phyloP scores from a whole-genome alignment of 92 coral and sea anemone species.

The Pocillopora grandis region DNA sequence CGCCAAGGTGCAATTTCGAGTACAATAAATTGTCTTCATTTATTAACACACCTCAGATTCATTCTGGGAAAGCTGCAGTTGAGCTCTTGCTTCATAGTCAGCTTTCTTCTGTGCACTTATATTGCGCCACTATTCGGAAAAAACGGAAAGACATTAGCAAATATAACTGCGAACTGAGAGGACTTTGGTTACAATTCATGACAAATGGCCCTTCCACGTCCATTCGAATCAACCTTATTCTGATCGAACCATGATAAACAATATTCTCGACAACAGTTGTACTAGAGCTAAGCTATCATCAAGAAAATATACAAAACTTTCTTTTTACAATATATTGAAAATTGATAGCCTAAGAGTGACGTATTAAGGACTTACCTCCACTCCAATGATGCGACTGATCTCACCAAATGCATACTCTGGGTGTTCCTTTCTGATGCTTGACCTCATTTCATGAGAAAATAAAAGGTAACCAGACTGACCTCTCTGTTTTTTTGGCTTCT shows the following conservation, averaged over 20 bases:
- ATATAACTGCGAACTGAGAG: too few species aligned
- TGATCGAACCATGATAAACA: too few species aligned
- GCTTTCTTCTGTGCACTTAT: constrained; percentile 81
- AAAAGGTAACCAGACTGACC: constrained; percentile 94
- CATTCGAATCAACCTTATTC: background rate
- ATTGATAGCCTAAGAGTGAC: too few species aligned
- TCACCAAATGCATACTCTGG: constrained; percentile 99
- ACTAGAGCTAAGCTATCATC: background rate
- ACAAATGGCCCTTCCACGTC: background rate
- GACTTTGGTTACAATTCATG: background rate
- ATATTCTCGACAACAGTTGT: too few species aligned
- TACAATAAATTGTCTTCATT: background rate
- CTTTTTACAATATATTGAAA: too few species aligned
- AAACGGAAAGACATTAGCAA: background rate
- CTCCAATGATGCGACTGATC: constrained; percentile 93
- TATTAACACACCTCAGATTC: constrained; percentile 64
- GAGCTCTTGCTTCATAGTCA: constrained; percentile 90
- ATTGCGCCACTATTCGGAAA: constrained; percentile 83
- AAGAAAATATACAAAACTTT: background rate
- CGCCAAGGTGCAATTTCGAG: too few species aligned
- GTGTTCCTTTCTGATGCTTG: constrained; percentile 80
- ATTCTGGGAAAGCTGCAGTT: constrained; percentile 78
- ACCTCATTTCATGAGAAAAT: constrained; percentile 90
- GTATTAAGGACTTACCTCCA: constrained; percentile 64
- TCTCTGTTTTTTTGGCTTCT: constrained; percentile 75